phyloP scores from a whole-genome alignment of 2,888 invertebrate species.

The Chymomyza caudatula region DNA sequence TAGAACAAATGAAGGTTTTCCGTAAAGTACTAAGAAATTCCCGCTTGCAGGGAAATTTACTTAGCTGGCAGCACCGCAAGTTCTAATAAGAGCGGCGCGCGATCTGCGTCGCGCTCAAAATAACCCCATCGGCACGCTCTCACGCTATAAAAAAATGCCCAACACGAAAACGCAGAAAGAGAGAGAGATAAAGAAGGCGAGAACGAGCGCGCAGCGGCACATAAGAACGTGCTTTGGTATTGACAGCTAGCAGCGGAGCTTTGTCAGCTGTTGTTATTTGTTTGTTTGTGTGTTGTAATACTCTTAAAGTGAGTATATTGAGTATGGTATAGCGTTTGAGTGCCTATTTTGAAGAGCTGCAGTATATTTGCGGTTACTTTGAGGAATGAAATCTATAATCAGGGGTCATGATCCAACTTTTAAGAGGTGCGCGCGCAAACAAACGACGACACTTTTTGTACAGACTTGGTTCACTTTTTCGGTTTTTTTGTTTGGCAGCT shows the following conservation, averaged over 20 bases:
- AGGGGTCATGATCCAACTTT: no score
- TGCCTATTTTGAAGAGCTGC: no score
- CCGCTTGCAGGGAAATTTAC: background rate
- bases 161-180: background rate
- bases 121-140: background rate
- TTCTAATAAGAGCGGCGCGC: background rate
- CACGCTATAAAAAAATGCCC: background rate
- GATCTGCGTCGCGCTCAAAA: background rate
- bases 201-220: background rate
- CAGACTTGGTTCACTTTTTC: no score
- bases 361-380: no score
- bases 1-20: background rate
- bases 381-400: no score
- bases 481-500: no score
- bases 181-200: background rate
- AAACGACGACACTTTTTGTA: no score
- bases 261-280: conserved; percentile 1
- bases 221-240: background rate
- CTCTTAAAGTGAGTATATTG: background rate
- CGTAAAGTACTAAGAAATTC: background rate
- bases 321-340: conserved; percentile 6
- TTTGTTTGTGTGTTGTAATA: background rate
- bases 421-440: no score
- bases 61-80: background rate
- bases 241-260: conserved; percentile 31